Base-by-base conservation (phyloP, 2,888 invertebrate species). In the Caenorhabditis macrosperma region DNA sequence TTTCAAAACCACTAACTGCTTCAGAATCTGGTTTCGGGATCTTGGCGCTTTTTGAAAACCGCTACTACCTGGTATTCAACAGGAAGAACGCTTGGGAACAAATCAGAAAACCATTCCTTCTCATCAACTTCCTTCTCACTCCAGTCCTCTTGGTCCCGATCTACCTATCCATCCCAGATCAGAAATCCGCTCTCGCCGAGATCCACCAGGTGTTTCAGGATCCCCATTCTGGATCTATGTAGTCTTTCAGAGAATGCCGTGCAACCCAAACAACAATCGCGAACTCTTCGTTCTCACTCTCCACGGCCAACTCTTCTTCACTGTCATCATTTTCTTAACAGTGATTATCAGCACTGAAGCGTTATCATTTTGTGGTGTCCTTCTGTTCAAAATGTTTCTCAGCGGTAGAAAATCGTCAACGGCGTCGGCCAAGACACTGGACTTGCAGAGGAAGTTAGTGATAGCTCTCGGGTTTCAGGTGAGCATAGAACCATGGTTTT, bases 31-130 rank as follows among this genome's bases (percentile, higher is more conserved):
- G 41, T 6, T 22, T 55, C 12, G 55, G 55, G 0, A 48, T 68
- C 35, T 5, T 68, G 2, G 35, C 46, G 4, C 44, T 68, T 2
- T 68, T 68, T 48, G 67, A 68, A 24, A 68, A 68, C 38, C 67
- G 67, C 24, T 35, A 48, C 17, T 48, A 48, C 26, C 33, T 68
- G 0, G 33, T 68, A 12, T 35, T 68, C 22, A 33, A 30, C 17
- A 2, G 33, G 10, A 59, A 57, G 22, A 46, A 28, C 20, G 28
- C 0, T 20, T 68, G 67, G 67, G 17, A 7, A 22, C 2, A 48
- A 22, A 22, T 24, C 2, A 6, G 48, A 7, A 48, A 9, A 24
- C 22, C 48, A 6, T 48, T 12, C 15, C 24, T 48, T 2, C 1
- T 48, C 2, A 1, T 48, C 10, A 48, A 48, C 24, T 7, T 48